phyloP scores from a whole-genome alignment of 2,113 vertebrate genomes.

The Neomonachus schauinslandi region DNA sequence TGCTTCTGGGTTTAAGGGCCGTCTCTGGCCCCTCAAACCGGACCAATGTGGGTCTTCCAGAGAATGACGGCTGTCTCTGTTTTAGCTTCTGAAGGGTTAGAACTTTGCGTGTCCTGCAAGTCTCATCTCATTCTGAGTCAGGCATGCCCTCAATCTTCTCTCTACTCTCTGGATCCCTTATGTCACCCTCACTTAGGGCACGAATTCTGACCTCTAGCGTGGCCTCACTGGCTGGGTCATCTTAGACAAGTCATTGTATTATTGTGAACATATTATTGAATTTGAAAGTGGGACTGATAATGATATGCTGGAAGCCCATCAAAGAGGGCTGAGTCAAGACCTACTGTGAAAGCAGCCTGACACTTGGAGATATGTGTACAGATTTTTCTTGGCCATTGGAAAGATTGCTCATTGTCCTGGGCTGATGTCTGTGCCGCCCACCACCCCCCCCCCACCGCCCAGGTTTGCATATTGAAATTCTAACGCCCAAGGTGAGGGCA shows the following conservation, averaged over 20 bases:
- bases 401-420: neutral
- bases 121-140: neutral
- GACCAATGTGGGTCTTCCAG: neutral
- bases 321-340: neutral
- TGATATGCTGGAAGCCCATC: neutral
- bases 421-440: neutral
- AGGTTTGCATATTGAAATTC: neutral
- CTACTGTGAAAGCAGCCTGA: neutral
- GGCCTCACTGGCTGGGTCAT: neutral
- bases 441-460: fast-evolving
- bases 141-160: neutral
- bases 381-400: neutral
- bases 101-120: neutral
- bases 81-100: neutral
- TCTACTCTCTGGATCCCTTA: neutral
- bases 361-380: too few relatives aligned
- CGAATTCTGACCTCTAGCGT: neutral
- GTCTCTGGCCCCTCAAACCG: neutral
- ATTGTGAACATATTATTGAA: neutral
- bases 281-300: neutral
- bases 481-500: neutral
- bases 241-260: neutral
- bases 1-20: neutral
- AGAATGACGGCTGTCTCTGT: neutral
- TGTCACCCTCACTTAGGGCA: neutral